These are phyloP conservation scores for Cisticola juncidis DNA, from an alignment of 2,113 vertebrate genomes.

Conservation along the genomic window DNA sequence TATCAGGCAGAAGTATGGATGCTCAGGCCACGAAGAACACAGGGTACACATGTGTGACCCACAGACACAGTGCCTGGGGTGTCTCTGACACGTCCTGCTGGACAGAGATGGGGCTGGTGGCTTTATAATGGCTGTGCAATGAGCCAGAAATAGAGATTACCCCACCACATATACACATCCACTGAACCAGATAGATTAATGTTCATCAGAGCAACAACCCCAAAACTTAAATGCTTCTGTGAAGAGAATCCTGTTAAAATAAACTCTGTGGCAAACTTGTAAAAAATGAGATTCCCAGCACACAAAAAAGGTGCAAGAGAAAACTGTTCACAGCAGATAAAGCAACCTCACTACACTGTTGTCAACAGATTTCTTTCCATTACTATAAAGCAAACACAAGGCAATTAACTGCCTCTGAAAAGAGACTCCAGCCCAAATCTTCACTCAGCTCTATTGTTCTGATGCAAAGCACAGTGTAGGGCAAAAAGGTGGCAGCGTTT, in stretches of 20 bases:
- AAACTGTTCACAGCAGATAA: not conserved
- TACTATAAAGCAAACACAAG: not conserved
- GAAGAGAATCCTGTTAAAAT: not conserved
- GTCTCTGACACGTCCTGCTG: rapidly evolving
- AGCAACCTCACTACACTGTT: not conserved
- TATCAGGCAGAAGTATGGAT: not conserved
- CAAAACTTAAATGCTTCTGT: not conserved
- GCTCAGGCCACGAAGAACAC: not conserved
- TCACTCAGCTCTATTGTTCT: not conserved
- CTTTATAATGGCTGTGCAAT: not conserved
- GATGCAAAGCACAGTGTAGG: rapidly evolving
- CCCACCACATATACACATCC: not conserved
- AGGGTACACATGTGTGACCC: not conserved
- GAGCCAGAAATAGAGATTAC: not conserved
- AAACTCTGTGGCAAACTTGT: not conserved
- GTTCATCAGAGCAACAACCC: not conserved
- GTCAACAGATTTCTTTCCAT: not conserved
- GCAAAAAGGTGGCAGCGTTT: rapidly evolving
- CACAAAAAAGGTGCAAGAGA: not conserved
- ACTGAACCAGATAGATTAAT: not conserved
- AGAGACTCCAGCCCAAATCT: not conserved
- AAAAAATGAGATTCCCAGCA: not conserved
- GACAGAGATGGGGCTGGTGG: not conserved
- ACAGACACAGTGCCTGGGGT: not conserved
- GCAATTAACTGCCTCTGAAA: not conserved